phyloP scores from a whole-genome alignment of 2,888 invertebrate species.

The Elmis aenea region DNA sequence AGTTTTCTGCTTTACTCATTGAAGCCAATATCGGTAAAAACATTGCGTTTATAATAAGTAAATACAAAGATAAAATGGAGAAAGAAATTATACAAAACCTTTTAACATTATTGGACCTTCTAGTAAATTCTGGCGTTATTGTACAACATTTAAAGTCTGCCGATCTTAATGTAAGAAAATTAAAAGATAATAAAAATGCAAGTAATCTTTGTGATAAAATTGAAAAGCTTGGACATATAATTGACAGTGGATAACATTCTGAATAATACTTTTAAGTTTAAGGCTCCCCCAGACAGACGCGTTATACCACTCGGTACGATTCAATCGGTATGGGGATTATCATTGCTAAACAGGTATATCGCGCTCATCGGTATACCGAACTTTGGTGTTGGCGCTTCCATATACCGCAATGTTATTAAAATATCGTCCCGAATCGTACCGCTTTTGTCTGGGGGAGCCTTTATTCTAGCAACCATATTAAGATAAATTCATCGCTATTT shows the following conservation, averaged over 20 bases:
- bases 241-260: not conserved
- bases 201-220: not conserved
- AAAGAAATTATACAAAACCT: slow-evolving; percentile 37
- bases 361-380: too few species aligned
- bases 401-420: too few species aligned
- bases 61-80: slow-evolving; percentile 41
- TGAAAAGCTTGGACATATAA: not conserved
- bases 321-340: too few species aligned
- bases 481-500: too few species aligned
- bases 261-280: too few species aligned
- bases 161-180: slow-evolving; percentile 14
- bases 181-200: not conserved
- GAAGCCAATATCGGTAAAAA: slow-evolving; percentile 39
- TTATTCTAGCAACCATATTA: too few species aligned
- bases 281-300: too few species aligned
- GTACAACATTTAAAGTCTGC: slow-evolving; percentile 32
- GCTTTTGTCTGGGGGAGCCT: too few species aligned
- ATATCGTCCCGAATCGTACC: too few species aligned
- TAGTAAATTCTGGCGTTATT: slow-evolving; percentile 28
- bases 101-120: slow-evolving; percentile 35
- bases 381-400: too few species aligned
- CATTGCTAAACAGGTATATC: too few species aligned
- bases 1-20: slow-evolving; percentile 24
- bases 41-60: slow-evolving; percentile 36
- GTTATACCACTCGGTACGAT: too few species aligned